phyloP scores from a whole-genome alignment of 1,140 invertebrate genomes.

The Hylaeus anthracinus region DNA sequence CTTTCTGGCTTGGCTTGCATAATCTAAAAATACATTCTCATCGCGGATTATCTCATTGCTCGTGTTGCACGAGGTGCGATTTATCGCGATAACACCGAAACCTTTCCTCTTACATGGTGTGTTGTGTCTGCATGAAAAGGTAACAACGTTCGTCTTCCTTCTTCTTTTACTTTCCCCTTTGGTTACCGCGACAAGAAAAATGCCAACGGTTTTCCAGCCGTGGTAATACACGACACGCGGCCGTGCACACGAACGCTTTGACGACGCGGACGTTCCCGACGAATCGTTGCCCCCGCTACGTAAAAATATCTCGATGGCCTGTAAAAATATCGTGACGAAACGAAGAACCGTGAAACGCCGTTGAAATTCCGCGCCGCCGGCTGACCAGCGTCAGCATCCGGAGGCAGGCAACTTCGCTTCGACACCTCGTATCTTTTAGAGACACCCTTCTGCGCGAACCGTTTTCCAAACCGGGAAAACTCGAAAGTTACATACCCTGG shows the following conservation, averaged over 20 bases:
- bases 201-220: slow-evolving; percentile 16
- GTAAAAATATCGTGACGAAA: slow-evolving; percentile 62
- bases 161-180: neutral
- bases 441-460: too few species aligned
- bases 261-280: slow-evolving; percentile 68
- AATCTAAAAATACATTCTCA: slow-evolving; percentile 45
- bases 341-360: slow-evolving; percentile 20
- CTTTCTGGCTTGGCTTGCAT: slow-evolving; percentile 30
- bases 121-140: slow-evolving; percentile 34
- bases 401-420: neutral
- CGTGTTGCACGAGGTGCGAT: slow-evolving; percentile 33
- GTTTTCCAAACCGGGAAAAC: too few species aligned
- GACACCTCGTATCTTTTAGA: neutral
- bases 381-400: slow-evolving; percentile 27
- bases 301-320: slow-evolving; percentile 76
- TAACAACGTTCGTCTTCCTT: slow-evolving; percentile 8
- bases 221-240: slow-evolving; percentile 14
- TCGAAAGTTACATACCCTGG: neutral
- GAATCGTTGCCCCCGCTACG: slow-evolving; percentile 75
- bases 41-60: slow-evolving; percentile 33
- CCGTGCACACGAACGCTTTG: slow-evolving; percentile 6
- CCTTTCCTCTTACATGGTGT: slow-evolving; percentile 11
- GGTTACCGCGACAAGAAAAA: neutral
- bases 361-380: slow-evolving; percentile 38
- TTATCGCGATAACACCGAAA: slow-evolving; percentile 8